These are phyloP conservation scores for Hydropsyche tenuis DNA, from an alignment of 1,140 invertebrate genomes.

Conservation along the genomic window DNA sequence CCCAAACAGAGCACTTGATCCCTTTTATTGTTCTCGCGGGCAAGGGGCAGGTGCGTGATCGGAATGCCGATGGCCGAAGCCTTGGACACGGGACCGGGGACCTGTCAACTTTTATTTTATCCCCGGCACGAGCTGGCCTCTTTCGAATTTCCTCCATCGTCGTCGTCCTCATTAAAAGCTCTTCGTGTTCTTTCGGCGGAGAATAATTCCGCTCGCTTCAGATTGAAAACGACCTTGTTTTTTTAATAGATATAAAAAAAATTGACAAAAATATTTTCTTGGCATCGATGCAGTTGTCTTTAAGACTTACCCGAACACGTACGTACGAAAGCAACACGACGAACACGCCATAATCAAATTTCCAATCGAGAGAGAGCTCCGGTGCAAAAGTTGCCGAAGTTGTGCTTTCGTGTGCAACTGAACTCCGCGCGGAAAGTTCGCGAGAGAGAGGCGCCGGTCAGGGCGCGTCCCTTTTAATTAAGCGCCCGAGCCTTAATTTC, in stretches of 20 bases:
- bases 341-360: background rate
- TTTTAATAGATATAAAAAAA: no score
- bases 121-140: background rate
- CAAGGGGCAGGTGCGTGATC: constrained; percentile 40
- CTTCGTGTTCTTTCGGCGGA: no score
- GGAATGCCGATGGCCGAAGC: constrained; percentile 31
- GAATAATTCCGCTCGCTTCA: no score
- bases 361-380: constrained; percentile 15
- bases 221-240: no score
- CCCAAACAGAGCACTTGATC: constrained; percentile 50
- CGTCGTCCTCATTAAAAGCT: no score
- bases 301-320: no score
- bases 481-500: constrained; percentile 47
- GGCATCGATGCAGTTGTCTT: no score
- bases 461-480: constrained; percentile 37
- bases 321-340: no score
- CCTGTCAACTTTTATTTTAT: constrained; percentile 36
- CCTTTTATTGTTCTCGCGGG: constrained; percentile 51
- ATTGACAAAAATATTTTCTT: no score
- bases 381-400: constrained; percentile 10
- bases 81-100: background rate
- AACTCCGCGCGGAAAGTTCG: background rate
- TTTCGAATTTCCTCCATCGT: no score
- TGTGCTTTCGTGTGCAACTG: background rate
- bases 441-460: constrained; percentile 11